Conservation (phyloP, 2,797 vertebrate genomes). For the Borostomias antarcticus region DNA sequence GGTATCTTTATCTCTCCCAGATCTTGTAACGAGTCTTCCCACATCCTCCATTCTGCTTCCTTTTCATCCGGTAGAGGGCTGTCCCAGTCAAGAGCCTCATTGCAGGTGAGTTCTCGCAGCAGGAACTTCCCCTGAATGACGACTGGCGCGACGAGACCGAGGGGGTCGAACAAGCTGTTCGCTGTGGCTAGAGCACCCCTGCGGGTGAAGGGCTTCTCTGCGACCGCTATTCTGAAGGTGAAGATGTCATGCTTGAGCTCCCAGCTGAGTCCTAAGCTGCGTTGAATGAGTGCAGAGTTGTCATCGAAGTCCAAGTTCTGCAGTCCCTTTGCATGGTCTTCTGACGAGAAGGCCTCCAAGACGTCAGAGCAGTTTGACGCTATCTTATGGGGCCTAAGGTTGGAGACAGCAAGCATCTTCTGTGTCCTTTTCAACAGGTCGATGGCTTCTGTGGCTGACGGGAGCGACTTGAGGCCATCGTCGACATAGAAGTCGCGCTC, state of each 20-base stretch:
- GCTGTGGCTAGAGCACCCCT: neutral
- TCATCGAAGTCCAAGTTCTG: neutral
- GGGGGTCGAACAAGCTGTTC: neutral
- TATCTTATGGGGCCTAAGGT: neutral
- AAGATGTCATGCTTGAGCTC: too few relatives aligned
- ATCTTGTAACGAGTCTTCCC: too few relatives aligned
- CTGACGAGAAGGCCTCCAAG: neutral
- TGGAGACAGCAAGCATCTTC: neutral
- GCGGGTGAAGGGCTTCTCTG: constrained; percentile 15
- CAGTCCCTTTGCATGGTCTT: too few relatives aligned
- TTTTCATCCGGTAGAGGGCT: too few relatives aligned
- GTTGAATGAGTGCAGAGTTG: neutral
- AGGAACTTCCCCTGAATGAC: too few relatives aligned
- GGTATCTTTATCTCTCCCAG: too few relatives aligned
- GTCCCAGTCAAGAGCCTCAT: too few relatives aligned
- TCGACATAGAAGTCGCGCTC: too few relatives aligned
- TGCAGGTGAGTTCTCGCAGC: neutral
- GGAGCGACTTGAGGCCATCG: too few relatives aligned
- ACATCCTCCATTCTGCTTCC: too few relatives aligned
- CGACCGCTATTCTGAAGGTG: neutral
- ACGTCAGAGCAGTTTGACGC: neutral
- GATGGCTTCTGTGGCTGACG: neutral
- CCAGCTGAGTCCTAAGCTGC: too few relatives aligned
- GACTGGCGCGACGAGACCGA: too few relatives aligned
- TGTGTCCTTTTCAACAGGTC: constrained; percentile 2